Base-by-base conservation (phyloP, 2,888 invertebrate species). In the Ellobium chinense region DNA sequence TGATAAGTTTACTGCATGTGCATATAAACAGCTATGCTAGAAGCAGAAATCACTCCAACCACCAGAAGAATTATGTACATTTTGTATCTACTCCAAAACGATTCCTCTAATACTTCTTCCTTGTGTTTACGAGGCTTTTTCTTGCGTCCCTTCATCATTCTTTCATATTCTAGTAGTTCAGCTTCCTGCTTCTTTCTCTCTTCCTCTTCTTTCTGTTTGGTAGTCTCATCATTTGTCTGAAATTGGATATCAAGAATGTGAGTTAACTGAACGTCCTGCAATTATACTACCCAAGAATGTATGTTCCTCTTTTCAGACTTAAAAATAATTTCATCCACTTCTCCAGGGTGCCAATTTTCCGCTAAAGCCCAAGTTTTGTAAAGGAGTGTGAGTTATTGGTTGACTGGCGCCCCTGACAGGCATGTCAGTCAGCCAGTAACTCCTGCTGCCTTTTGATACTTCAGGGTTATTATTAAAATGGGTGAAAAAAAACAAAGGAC, bases 91-190 rank as follows among this genome's bases (percentile, higher is more conserved):
- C 87, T 83, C 65, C 86, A 70, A 66, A 89, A 88, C 0, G 83
- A 72, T 14, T 82, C 77, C 56, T 89, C 85, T n/a, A 83, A 84
- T 18, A 87, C 80, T 29, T 86, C 86, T 21, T 87, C 86, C 1
- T 82, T 79, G 24, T 87, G 87, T 70, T 88, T 88, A 5, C 89
- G 85, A 7, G 79, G 87, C 77, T 88, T 89, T 56, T 89, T 86
- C 69, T 89, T 89, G 12, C 88, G 79, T 2, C 90, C 91, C 72
- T 91, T 90, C 85, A 88, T 89, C 85, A 90, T 92, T 31, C 91
- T 87, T 80, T 93, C 91, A 87, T 88, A 93, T 73, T 90, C 91
- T 80, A 92, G 91, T n/a, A 92, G 81, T 78, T 92, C 91, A 36
- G 87, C 88, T 80, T 90, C 84, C 82, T 90, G 89, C 80, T 88